Evolutionary conservation across 2,888 invertebrate genomes (phyloP), one percentile per base, ranked within the genome.

Genomic region (Sicus ferrugineus): DNA sequence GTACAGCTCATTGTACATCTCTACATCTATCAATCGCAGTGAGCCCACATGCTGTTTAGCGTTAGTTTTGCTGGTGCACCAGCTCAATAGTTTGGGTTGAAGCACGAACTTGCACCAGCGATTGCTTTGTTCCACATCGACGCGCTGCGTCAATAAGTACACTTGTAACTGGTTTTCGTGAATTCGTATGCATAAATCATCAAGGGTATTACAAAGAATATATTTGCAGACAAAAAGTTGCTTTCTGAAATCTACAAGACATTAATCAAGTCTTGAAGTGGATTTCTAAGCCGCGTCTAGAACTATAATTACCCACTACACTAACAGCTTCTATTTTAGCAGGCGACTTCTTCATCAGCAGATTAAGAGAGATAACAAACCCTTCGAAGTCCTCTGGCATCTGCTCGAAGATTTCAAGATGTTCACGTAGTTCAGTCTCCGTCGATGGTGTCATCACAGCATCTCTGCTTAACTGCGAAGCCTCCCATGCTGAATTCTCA

Each of bases 1-100:
- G 80, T 96, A 96, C 70, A 91, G 86, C 30, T 83, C 79, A 77
- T 89, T 90, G 82, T 96, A 97, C 70, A 88, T 86, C 72, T 92
- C 91, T 14, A 89, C 82, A 14, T 89, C 86, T 3, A 96, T 86
- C 48, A 93, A 86, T 69, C 87, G 86, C 54, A 96, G 84, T 0
- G 95, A 94, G 59, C 73, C 75, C 16, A 72, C 59, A 19, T 14
- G 56, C 23, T 56, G 28, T 19, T 62, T 72, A 2, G 23, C 31
- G 11, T 38, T 21, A 28, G 56, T 64, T 1, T 71, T 74, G 50
- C 67, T 81, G 76, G 56, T 76, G 52, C 74, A 78, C 80, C 76
- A 83, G 76, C 74, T 81, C 68, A 70, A 82, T 75, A 79, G 87
- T 86, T 79, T 88, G 77, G 77, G 88, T 86, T 91, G 92, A 0